phyloP scores from a whole-genome alignment of 2,113 vertebrate genomes.

The Chaenocephalus aceratus region DNA sequence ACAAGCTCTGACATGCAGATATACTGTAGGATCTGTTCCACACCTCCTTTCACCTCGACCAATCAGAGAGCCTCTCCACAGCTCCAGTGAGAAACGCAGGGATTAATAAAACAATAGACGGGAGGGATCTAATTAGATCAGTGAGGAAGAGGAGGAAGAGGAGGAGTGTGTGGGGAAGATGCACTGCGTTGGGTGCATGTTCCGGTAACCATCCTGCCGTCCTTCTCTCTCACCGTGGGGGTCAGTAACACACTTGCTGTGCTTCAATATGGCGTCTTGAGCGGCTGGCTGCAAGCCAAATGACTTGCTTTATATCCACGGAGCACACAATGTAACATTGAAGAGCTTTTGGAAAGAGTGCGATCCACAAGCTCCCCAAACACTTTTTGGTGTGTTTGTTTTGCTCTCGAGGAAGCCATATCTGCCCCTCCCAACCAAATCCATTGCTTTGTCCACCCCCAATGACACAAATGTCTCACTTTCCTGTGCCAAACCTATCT shows the following conservation, averaged over 20 bases:
- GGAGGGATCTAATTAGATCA: constrained; percentile 16
- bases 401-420: constrained; percentile 10
- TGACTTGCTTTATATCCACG: background rate
- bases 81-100: constrained; percentile 37
- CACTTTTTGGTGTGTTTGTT: background rate
- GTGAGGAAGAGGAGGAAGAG: constrained; percentile 7
- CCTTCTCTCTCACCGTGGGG: constrained; percentile 45
- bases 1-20: constrained; percentile 67
- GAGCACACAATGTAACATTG: constrained; percentile 23
- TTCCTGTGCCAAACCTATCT: background rate
- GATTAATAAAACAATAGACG: constrained; percentile 1
- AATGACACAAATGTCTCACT: constrained; percentile 4
- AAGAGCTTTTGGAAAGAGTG: constrained; percentile 14
- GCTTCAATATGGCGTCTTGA: constrained; percentile 74
- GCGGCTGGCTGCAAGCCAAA: constrained; percentile 45
- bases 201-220: constrained; percentile 48
- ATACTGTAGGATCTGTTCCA: constrained; percentile 49
- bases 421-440: constrained; percentile 22
- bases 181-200: constrained; percentile 45
- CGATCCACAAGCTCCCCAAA: background rate
- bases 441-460: constrained; percentile 29
- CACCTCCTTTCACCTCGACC: constrained; percentile 66
- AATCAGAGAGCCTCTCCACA: constrained; percentile 64
- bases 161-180: constrained; percentile 38
- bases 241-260: constrained; percentile 69